Base-by-base conservation (phyloP, 1,140 invertebrate genomes). In the Drosophila repleta region DNA sequence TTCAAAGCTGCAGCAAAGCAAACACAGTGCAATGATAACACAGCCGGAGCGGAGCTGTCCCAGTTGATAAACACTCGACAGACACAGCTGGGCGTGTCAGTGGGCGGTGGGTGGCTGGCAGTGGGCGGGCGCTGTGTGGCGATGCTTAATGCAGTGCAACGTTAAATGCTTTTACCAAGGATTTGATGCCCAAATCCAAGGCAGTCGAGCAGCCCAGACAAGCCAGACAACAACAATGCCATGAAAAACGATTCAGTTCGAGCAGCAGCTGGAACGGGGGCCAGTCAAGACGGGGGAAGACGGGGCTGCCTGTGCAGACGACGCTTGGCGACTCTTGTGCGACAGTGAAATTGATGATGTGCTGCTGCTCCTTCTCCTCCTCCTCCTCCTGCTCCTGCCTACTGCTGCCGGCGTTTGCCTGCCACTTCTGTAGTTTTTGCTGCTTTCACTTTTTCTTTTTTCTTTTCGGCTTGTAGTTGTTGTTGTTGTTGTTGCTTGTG, bases 261-360 rank as follows among this genome's bases (percentile, higher is more conserved):
- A 29, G 26, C 10, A 55, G 26, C 7, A 15, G 35, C n/a, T 18
- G 41, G n/a, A 8, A 35, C 29, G 7, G 26, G 2, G 41, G n/a
- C 2, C 15, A 13, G 18, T 7, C n/a, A 17, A 24, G 4, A 13
- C 8, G 8, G 4, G 48, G 20, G 32, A 55, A 55, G 53, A 48
- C 32, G n/a, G 24, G 15, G 43, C 24, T 65, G 62, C 37, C n/a
- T 15, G 35, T 49, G 49, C 29, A 52, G 49, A 58, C 55, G 49
- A 58, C 55, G 24, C 41, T 13, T 77, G 65, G 70, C 74, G 69
- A 65, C 62, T 74, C 77, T 82, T 11, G 77, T 71, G 78, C 82
- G 82, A 80, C 82, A 85, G 78, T 82, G 82, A 87, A 85, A 85
- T 85, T 85, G 82, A 85, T 85, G 82, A 85, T 87, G 83, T 81